Evolutionary conservation across 2,113 vertebrate genomes (phyloP), one percentile per base, ranked within the genome.

Genomic region (Ophiodon elongatus): DNA sequence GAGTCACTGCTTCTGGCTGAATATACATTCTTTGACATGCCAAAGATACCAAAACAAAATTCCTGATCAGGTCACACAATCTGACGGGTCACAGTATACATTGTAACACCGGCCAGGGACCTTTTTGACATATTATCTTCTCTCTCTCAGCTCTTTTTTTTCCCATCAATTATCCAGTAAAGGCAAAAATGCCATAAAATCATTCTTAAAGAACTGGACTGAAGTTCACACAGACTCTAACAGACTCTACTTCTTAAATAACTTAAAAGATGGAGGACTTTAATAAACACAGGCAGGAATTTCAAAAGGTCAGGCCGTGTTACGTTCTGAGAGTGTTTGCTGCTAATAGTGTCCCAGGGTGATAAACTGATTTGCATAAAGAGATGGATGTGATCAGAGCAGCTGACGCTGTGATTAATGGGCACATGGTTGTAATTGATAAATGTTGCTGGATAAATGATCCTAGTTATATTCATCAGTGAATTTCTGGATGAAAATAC

Each of bases 361-460:
- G 79, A 84, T 43, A 52, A 73, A 73, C 75, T 79, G 17, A 87
- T 92, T 87, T 85, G 73, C 87, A 88, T 89, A 67, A 68, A 83
- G 73, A 84, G 68, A 88, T 70, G n/a, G 45, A 78, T 84, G 73
- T 62, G 29, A 83, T 68, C 31, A 64, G 71, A 68, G 73, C 57
- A 68, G 65, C 23, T 33, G 67, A 76, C 37, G 59, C 31, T 60
- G 65, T 75, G 74, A 81, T 59, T 70, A 62, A 75, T 73, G 31
- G 60, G 31, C 37, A 35, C 17, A 27, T 17, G n/a, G 25, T 59
- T 56, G 21, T 56, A 76, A 77, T 27, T 64, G 66, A 52, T 52
- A 37, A 64, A 87, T 64, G 83, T 23, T 0, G 6, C 29, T 31
- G 56, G 79, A 65, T 52, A 79, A 76, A 35, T 23, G 2, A 45